These are phyloP conservation scores for Bubo scandiacus DNA, from an alignment of 2,113 vertebrate genomes.

Conservation along the genomic window DNA sequence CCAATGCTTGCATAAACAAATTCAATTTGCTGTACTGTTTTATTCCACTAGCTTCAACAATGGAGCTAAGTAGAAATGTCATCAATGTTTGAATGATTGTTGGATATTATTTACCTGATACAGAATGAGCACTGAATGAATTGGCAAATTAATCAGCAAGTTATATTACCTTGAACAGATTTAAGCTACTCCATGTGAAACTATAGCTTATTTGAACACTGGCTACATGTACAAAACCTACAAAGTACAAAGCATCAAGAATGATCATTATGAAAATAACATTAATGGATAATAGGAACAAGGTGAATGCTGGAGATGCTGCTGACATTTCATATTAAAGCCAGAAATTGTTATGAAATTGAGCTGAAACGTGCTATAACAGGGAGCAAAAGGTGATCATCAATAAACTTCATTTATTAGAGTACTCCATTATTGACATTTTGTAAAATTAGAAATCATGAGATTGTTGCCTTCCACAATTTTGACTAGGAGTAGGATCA, in stretches of 20 bases:
- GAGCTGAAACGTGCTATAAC: background rate
- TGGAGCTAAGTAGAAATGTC: slow-evolving; percentile 15
- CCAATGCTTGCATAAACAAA: background rate
- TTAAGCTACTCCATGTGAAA: background rate
- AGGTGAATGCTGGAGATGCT: background rate
- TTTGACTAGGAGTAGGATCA: background rate
- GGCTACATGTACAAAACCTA: background rate
- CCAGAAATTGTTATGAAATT: background rate
- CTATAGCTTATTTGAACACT: background rate
- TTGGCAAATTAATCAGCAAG: slow-evolving; percentile 5
- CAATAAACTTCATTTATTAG: background rate
- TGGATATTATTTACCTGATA: slow-evolving; percentile 52
- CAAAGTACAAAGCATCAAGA: background rate
- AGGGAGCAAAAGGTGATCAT: background rate
- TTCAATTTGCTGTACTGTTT: background rate
- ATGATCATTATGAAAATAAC: background rate
- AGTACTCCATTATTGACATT: background rate
- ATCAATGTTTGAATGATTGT: background rate
- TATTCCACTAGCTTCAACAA: background rate
- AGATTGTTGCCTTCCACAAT: background rate
- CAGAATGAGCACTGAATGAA: background rate
- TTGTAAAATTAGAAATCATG: background rate
- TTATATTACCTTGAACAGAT: background rate
- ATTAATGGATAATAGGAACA: background rate
- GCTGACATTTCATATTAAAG: slow-evolving; percentile 36